Evolutionary conservation across 1,140 invertebrate genomes (phyloP), one percentile per base, ranked within the genome.

Genomic region (Camponotus vicinus): DNA sequence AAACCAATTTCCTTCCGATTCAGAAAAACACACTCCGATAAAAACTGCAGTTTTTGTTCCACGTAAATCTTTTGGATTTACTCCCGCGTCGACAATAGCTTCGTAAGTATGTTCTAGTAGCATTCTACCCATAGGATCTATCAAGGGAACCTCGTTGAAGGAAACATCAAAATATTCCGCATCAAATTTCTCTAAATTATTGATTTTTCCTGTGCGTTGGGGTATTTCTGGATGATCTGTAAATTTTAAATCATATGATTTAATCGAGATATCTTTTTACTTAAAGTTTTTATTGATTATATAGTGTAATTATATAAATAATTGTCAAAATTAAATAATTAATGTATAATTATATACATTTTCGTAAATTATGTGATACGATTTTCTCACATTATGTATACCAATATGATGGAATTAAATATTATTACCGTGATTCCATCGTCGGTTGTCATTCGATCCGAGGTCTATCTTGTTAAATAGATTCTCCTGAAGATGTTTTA

Each of bases 61-160:
- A 76, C 96, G 95, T 7, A 98, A 92, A 73, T 96, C 71, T 5
- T 86, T 88, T 1, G 94, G 94, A 90, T 95, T 95, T 5, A 92
- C 49, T 2, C 98, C 98, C 84, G 98, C 97, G 96, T 99, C 98
- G 80, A 98, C 95, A 18, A 99, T 96, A 0, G 98, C 97, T 95
- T 99, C 98, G 90, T 98, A 97, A 0, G 98, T 95, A 67, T 97
- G 97, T 94, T 99, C 98, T 40, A 99, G 93, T 18, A 99, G 93
- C 82, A 98, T 96, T 78, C 98, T 96, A 88, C 97, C 96, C 97
- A 98, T 98, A 0, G 98, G 98, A 91, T 99, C 98, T 97, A 98
- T 98, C 11, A 96, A 96, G 86, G 98, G 96, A 0, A 98, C 98
- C 93, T 98, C 98, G 86, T 98, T 97, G 90, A 96, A 97, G 90